Base-by-base conservation (phyloP, 2,888 invertebrate genomes). In the Mayetiola destructor region DNA sequence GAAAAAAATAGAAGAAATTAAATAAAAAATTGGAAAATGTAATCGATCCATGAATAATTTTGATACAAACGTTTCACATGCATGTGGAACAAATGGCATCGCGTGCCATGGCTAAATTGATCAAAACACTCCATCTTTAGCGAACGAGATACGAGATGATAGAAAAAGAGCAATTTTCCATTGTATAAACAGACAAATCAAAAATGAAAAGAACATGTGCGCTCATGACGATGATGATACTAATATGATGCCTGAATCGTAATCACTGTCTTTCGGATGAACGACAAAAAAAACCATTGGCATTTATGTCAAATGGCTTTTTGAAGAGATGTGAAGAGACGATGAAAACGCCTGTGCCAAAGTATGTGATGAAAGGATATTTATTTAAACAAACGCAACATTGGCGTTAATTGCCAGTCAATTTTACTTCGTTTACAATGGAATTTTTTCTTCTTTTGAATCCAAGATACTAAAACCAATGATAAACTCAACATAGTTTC, bases 311-410 rank as follows among this genome's bases (percentile, higher is more conserved):
- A 48, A 48, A n/a, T n/a, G n/a, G n/a, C n/a, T n/a, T n/a, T n/a
- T n/a, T n/a, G n/a, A n/a, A n/a, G n/a, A 48, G 48, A 27, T 48
- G 48, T 23, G 27, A 48, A 48, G n/a, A 48, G 48, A 27, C 27
- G 48, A n/a, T 27, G 27, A 48, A 48, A 48, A 48, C 48, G 27
- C n/a, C 27, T 48, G 48, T 48, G 48, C 48, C 48, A 48, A 48
- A 48, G 48, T 48, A 48, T 48, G 48, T 48, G 48, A 48, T 48
- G 48, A 48, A 48, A 48, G 48, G 48, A 48, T 48, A 48, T 48
- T 42, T 48, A 48, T 27, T 48, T 48, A 48, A n/a, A n/a, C 48
- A 48, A 48, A 48, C 23, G 48, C 27, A 48, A 48, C 48, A 48
- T 48, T 48, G 48, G 48, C 27, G 48, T 48, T 48, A 48, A 48